Conservation (phyloP, 2,797 vertebrate genomes). For the Sandelia bainsii region DNA sequence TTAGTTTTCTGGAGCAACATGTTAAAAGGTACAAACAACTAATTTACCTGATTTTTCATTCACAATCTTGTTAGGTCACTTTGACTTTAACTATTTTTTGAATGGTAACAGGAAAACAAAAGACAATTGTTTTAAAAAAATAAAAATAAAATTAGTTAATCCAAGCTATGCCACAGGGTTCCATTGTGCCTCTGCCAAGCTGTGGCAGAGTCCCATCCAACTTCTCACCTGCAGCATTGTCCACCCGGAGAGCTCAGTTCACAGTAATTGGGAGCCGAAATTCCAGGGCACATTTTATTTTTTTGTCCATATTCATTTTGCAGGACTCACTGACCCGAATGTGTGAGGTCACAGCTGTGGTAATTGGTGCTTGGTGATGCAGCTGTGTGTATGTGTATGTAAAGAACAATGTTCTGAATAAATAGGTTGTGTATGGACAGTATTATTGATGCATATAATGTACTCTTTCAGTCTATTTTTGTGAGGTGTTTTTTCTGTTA, state of each 20-base stretch:
- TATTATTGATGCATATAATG: conserved; percentile 3
- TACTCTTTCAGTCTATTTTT: not conserved
- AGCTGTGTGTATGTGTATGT: conserved; percentile 68
- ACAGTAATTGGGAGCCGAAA: conserved; percentile 79
- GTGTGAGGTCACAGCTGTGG: conserved; percentile 78
- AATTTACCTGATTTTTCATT: no score
- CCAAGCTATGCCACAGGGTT: conserved; percentile 62
- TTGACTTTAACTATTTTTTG: no score
- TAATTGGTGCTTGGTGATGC: conserved; percentile 76
- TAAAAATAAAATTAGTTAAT: no score
- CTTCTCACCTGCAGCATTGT: conserved; percentile 84
- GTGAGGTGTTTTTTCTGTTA: not conserved
- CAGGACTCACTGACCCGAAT: conserved; percentile 81
- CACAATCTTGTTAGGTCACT: no score
- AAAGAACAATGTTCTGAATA: conserved; percentile 25
- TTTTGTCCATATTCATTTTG: conserved; percentile 71
- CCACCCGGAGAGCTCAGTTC: conserved; percentile 51
- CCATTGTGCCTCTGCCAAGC: conserved; percentile 74
- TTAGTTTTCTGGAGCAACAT: no score
- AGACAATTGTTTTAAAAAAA: no score
- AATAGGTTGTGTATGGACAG: conserved; percentile 14
- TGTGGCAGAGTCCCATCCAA: conserved; percentile 66
- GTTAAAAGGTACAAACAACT: no score
- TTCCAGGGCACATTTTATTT: conserved; percentile 74
- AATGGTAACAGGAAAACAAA: no score